Evolutionary conservation across 2,797 vertebrate genomes (phyloP).

Genomic region (Neosilurus hyrtlii): DNA sequence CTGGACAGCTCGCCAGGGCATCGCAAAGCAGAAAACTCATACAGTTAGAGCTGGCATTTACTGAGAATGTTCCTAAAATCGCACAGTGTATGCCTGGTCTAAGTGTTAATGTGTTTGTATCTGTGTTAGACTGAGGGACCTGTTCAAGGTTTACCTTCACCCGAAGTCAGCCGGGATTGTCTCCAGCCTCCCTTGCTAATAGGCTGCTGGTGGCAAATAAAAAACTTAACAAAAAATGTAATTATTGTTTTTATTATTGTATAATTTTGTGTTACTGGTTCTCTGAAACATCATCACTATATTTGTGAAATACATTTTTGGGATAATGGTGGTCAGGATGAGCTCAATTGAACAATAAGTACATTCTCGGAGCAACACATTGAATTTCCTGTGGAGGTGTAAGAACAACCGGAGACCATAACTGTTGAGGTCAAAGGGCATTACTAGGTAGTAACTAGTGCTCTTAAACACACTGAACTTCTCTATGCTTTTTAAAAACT

Average conservation of each 20-base stretch:
- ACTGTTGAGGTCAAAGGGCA: slow-evolving; percentile 23
- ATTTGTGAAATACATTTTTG: background rate
- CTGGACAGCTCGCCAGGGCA: too few species aligned
- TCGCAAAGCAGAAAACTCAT: too few species aligned
- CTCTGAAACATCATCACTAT: background rate
- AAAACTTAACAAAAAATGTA: too few species aligned
- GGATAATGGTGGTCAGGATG: background rate
- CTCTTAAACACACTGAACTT: slow-evolving; percentile 13
- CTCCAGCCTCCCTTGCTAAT: too few species aligned
- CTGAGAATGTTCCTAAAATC: too few species aligned
- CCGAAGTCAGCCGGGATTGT: too few species aligned
- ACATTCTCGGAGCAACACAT: slow-evolving; percentile 2
- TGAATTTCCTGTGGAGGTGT: slow-evolving; percentile 40
- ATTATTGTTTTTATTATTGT: background rate
- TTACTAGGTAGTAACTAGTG: background rate
- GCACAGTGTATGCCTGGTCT: too few species aligned
- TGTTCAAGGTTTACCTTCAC: too few species aligned
- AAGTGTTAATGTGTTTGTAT: too few species aligned
- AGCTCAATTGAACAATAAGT: slow-evolving; percentile 6
- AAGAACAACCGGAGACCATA: slow-evolving; percentile 16
- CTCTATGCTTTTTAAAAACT: slow-evolving; percentile 12
- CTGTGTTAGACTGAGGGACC: too few species aligned
- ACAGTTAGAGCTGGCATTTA: too few species aligned
- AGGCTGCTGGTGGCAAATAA: too few species aligned
- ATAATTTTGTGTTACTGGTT: background rate